These are phyloP conservation scores for Lepidurus apus DNA, from an alignment of 1,140 invertebrate species.

Conservation along the genomic window DNA sequence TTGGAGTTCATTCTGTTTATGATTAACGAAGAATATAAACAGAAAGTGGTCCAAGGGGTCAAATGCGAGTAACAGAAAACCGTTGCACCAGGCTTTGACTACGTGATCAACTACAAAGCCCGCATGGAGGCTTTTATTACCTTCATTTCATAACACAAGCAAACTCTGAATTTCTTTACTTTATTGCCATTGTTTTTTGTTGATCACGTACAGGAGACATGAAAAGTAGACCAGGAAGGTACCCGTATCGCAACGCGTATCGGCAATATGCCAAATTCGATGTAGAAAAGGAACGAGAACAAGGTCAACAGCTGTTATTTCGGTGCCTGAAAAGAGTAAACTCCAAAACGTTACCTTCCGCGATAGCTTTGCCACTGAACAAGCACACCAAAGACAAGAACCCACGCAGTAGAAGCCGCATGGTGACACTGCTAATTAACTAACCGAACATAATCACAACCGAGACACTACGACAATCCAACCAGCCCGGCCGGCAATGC, in stretches of 20 bases:
- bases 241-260: too few relatives aligned
- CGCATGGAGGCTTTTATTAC: not conserved
- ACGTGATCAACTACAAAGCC: not conserved
- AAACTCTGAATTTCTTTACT: not conserved
- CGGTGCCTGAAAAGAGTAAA: not conserved
- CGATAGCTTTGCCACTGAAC: not conserved
- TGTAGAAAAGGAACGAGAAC: not conserved
- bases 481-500: not conserved
- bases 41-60: not conserved
- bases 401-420: constrained; percentile 1
- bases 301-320: constrained; percentile 15
- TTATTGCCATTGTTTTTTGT: not conserved
- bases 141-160: not conserved
- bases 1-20: not conserved
- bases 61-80: not conserved
- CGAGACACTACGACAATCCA: not conserved
- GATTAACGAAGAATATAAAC: not conserved
- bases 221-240: not conserved
- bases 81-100: not conserved
- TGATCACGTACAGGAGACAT: not conserved
- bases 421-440: not conserved
- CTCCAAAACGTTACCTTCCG: not conserved
- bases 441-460: constrained; percentile 11
- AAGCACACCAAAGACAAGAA: not conserved
- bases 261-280: not conserved